Conservation (phyloP, 1,140 invertebrate genomes). For the Achroia grisella region DNA sequence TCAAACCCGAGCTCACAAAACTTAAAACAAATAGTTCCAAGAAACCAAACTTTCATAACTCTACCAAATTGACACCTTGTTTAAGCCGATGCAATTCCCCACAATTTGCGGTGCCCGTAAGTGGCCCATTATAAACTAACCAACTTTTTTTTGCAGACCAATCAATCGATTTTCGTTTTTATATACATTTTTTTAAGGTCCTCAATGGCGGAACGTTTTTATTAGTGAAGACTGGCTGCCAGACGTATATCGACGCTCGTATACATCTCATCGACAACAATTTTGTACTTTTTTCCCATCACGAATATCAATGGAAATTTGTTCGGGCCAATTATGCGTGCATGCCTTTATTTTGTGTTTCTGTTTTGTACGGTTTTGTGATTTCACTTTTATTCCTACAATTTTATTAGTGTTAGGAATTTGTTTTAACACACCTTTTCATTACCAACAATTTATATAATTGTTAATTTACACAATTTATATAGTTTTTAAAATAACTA, state of each 20-base stretch:
- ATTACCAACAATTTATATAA: too few species aligned
- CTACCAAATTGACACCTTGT: conserved; percentile 71
- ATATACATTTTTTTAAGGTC: conserved; percentile 13
- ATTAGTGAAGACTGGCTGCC: conserved; percentile 29
- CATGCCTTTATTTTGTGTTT: conserved; percentile 30
- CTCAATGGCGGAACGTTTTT: conserved; percentile 7
- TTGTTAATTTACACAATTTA: too few species aligned
- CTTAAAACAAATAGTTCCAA: conserved; percentile 70
- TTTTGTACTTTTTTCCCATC: conserved; percentile 67
- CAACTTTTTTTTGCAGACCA: conserved; percentile 22
- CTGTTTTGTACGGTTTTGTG: conserved; percentile 13
- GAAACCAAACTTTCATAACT: conserved; percentile 69
- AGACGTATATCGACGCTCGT: conserved; percentile 47
- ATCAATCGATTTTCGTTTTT: conserved; percentile 15
- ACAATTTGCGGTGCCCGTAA: conserved; percentile 66
- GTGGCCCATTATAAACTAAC: conserved; percentile 63
- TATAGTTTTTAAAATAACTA: too few species aligned
- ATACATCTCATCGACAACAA: conserved; percentile 52
- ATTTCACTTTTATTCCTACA: conserved; percentile 16
- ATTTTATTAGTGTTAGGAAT: conserved; percentile 15
- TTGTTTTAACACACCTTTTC: not conserved
- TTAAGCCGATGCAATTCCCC: conserved; percentile 57
- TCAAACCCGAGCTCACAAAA: conserved; percentile 21
- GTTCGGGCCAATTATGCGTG: conserved; percentile 60
- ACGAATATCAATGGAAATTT: conserved; percentile 70